A percentile compares a stretch with the other conserved stretches of the same genome.
Evolutionary conservation across 2,888 invertebrate species (phyloP).

Genomic region (Antheraea assamensis): DNA sequence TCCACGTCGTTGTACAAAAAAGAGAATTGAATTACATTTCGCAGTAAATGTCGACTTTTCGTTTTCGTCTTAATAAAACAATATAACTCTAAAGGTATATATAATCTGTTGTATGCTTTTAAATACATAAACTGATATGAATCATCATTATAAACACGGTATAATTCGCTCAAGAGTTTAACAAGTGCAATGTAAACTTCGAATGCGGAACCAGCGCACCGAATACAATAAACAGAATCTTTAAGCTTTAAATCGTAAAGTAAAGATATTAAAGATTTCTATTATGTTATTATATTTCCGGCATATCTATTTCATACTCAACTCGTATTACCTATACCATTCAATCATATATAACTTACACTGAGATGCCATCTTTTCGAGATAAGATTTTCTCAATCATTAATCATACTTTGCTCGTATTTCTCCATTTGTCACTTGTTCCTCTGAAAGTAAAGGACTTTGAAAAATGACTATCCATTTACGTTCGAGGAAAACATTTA

Average conservation of each 20-base stretch:
- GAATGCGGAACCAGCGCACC: too few species aligned
- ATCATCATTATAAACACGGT: not conserved
- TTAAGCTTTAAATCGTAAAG: too few species aligned
- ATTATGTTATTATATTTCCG: not conserved
- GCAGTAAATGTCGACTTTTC: conserved; percentile 27
- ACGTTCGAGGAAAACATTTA: conserved; percentile 38
- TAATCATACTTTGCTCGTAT: conserved; percentile 63
- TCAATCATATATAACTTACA: conserved; percentile 20
- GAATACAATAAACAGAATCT: too few species aligned
- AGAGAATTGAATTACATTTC: conserved; percentile 32
- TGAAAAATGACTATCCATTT: conserved; percentile 68
- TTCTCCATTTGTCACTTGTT: conserved; percentile 72
- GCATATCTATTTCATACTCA: not conserved
- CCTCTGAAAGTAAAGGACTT: conserved; percentile 58
- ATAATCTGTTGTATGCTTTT: not conserved
- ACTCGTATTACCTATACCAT: not conserved
- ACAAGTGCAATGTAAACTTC: too few species aligned
- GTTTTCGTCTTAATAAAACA: conserved; percentile 19
- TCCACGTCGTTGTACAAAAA: conserved; percentile 29
- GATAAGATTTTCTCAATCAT: conserved; percentile 48
- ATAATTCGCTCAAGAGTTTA: too few species aligned
- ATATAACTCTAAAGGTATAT: not conserved
- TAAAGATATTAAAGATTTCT: not conserved
- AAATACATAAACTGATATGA: not conserved
- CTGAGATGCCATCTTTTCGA: conserved; percentile 30